Conservation (phyloP, 2,888 invertebrate genomes). For the Chelonus formosanus region DNA sequence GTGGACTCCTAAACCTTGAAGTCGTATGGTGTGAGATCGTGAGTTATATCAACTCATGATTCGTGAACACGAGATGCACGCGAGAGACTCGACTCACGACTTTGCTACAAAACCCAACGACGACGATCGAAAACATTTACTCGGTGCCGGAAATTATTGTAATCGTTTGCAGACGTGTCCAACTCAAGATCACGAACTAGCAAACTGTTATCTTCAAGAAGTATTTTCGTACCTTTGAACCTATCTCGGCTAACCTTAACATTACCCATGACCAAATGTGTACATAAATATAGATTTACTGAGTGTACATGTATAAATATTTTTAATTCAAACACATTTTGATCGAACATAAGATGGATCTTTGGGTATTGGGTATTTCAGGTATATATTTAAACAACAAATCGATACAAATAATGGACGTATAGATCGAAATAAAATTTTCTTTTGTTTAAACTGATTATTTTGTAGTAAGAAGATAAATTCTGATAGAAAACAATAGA, state of each 20-base stretch:
- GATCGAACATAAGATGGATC: too few species aligned
- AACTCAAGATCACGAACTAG: constrained; percentile 24
- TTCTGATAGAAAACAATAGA: too few species aligned
- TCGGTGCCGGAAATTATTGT: constrained; percentile 36
- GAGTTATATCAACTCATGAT: constrained; percentile 35
- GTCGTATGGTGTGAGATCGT: constrained; percentile 37
- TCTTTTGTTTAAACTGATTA: too few species aligned
- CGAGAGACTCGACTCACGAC: constrained; percentile 30
- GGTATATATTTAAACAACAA: too few species aligned
- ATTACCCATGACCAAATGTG: background rate
- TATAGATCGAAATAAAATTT: too few species aligned
- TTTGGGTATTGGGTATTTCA: too few species aligned
- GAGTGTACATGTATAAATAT: too few species aligned
- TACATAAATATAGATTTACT: background rate
- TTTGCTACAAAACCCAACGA: background rate
- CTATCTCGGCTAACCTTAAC: background rate
- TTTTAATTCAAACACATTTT: too few species aligned
- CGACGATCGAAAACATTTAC: constrained; percentile 38
- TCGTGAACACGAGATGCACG: constrained; percentile 36
- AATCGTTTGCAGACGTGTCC: constrained; percentile 22
- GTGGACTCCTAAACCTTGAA: too few species aligned
- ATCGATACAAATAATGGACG: too few species aligned
- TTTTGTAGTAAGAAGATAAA: too few species aligned
- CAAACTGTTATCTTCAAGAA: constrained; percentile 8
- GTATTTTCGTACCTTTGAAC: background rate